Evolutionary conservation across 1,140 invertebrate species (phyloP), one percentile per base, ranked within the genome.

Genomic region (Monomorium pharaonis): DNA sequence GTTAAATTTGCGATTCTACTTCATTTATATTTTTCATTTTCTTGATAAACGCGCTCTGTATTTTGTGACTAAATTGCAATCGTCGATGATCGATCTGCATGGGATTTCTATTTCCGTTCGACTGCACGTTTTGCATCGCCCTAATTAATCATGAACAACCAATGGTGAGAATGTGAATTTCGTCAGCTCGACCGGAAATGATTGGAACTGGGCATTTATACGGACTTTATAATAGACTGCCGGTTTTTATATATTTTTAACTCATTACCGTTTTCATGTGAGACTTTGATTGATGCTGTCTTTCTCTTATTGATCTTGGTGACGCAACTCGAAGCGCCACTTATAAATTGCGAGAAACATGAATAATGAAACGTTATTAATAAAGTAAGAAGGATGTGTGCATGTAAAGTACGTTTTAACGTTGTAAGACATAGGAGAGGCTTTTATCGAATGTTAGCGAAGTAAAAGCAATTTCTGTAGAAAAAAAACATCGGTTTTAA

Each of bases 131-230:
- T 72, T 60, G 42, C 78, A 58, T 81, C 24, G 33, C 10, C 16
- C 18, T 44, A 54, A 83, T 74, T 9, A 21, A 37, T 78, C 44
- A n/a, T 33, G 7, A 24, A 44, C 5, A 47, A 72, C 16, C 37
- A 27, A 69, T 47, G n/a, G 30, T 18, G 10, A 21, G 9, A 76
- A 33, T 74, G 63, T 56, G 42, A 72, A 86, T 37, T 69, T 77
- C 84, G 81, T 75, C 63, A 70, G 63, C 49, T 86, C 54, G 84
- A 81, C 75, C 77, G 60, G 70, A 84, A 83, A 84, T 84, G 27
- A 84, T 77, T 18, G 37, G 63, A 91, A 91, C 86, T 90, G 89
- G 87, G 89, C 89, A 89, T 91, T 89, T 80, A 83, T n/a, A 58
- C 24, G 67, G 65, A 74, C 44, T 47, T 21, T 80, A 21, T 83